Evolutionary conservation across 2,113 vertebrate species (phyloP).

Genomic region (Psittacula cyanocephala): DNA sequence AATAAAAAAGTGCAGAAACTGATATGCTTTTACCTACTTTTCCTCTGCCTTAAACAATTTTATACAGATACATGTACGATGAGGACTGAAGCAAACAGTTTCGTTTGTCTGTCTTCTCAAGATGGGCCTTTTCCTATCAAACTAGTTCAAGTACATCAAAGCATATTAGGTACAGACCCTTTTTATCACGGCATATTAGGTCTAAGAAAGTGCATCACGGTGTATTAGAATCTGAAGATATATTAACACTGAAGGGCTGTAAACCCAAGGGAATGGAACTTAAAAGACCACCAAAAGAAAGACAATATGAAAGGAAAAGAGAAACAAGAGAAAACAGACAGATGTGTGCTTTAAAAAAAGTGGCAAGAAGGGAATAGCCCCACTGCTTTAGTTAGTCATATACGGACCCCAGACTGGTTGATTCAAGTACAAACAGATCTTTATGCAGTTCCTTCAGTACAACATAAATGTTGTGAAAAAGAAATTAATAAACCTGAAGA

Average conservation of each 20-base stretch:
- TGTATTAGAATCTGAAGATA: not conserved
- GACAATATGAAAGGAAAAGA: not conserved
- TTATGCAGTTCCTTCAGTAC: not conserved
- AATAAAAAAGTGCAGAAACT: not conserved
- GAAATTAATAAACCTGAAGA: not conserved
- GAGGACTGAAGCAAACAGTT: not conserved
- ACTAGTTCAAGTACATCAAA: not conserved
- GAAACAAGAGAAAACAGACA: not conserved
- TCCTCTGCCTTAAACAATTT: not conserved
- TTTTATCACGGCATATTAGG: not conserved
- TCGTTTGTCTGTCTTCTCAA: not conserved
- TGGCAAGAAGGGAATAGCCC: not conserved
- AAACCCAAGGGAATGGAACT: not conserved
- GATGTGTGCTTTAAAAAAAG: not conserved
- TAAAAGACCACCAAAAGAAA: not conserved
- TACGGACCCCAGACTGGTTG: not conserved
- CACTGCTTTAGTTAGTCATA: not conserved
- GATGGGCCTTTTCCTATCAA: not conserved
- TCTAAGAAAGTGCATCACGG: not conserved
- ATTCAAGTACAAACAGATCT: not conserved
- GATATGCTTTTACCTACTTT: not conserved
- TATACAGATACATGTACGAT: fast-evolving
- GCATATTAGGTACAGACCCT: not conserved
- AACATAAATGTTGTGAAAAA: not conserved
- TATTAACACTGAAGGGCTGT: not conserved